Percentiles rank a stretch among this genome's conserved stretches.
Conservation (phyloP, 2,888 invertebrate genomes). For the Deilephila elpenor region DNA sequence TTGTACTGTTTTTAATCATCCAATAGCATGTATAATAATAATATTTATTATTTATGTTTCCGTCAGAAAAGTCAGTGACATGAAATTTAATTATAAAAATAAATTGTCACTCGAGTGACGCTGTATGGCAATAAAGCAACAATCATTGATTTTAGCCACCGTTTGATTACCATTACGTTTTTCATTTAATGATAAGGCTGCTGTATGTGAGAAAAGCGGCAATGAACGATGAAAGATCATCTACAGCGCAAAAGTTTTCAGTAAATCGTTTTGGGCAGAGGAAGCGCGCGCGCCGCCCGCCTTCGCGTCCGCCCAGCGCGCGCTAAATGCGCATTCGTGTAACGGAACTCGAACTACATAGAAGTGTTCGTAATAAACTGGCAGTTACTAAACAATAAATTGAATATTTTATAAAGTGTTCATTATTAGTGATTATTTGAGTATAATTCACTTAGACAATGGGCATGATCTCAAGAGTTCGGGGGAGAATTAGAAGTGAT, state of each 20-base stretch:
- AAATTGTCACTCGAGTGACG: constrained; percentile 62
- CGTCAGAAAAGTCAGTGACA: constrained; percentile 73
- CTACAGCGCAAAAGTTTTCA: not conserved
- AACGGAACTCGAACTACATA: constrained; percentile 60
- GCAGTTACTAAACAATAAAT: not conserved
- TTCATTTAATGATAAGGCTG: not conserved
- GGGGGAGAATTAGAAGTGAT: constrained; percentile 87
- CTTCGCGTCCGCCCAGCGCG: constrained; percentile 50
- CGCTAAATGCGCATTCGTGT: constrained; percentile 72
- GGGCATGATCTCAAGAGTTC: constrained; percentile 89
- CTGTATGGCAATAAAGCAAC: constrained; percentile 26
- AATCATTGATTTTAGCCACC: no score
- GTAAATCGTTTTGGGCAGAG: constrained; percentile 31
- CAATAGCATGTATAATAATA: constrained; percentile 1
- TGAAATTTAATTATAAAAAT: constrained; percentile 69
- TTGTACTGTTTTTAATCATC: not conserved
- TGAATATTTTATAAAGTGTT: constrained; percentile 18
- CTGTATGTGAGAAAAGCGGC: not conserved
- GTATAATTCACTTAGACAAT: constrained; percentile 58
- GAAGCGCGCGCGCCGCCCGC: constrained; percentile 64
- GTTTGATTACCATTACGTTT: not conserved
- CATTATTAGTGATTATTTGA: constrained; percentile 37
- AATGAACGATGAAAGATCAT: not conserved
- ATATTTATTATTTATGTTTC: constrained; percentile 40
- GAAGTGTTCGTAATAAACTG: constrained; percentile 41